These are phyloP conservation scores for Lasioglossum figueresi DNA, from an alignment of 2,888 invertebrate species.

Conservation along the genomic window DNA sequence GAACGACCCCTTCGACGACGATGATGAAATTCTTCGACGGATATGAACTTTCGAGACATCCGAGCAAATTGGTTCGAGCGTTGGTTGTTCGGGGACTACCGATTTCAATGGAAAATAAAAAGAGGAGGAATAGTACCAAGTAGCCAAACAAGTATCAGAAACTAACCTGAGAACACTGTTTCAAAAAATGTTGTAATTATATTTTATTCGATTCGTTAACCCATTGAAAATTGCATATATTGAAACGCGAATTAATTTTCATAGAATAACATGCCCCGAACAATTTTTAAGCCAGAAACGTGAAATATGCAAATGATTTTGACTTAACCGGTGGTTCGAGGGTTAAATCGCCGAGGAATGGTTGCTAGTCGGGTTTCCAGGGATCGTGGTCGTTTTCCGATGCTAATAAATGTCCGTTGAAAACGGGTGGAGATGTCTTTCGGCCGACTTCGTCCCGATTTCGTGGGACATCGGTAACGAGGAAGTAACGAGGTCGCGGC, in stretches of 20 bases:
- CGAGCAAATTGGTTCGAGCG: neutral
- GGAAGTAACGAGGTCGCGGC: conserved; percentile 40
- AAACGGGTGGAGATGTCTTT: neutral
- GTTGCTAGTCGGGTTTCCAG: neutral
- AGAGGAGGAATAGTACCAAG: no score
- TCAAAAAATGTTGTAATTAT: neutral
- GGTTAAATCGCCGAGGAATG: neutral
- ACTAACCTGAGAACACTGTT: neutral
- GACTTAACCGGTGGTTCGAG: neutral
- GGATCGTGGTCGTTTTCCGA: neutral
- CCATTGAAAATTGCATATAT: neutral
- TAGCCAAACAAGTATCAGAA: no score
- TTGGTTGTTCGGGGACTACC: neutral
- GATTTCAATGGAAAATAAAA: neutral
- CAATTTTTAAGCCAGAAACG: neutral
- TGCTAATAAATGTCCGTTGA: neutral
- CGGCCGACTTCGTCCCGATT: conserved; percentile 22
- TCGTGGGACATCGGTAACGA: conserved; percentile 19
- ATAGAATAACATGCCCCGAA: neutral
- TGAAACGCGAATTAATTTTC: neutral
- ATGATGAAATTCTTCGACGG: neutral
- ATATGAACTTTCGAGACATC: neutral
- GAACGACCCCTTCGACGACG: neutral
- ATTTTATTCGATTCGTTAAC: neutral
- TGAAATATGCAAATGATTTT: neutral